Base-by-base conservation (phyloP, 2,888 invertebrate genomes). In the Gymnosoma rotundatum region DNA sequence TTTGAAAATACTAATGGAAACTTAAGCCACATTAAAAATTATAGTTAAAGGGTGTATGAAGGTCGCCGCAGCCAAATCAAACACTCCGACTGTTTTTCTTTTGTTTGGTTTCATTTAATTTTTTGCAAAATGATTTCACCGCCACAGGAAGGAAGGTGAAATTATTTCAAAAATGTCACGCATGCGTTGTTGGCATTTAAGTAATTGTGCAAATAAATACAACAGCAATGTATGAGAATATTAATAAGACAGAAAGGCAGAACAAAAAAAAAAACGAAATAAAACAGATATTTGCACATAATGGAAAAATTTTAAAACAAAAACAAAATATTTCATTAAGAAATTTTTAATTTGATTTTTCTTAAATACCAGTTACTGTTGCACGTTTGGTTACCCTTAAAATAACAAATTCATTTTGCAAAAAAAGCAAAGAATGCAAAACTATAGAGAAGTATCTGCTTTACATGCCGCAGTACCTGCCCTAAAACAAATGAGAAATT, bases 151-250 rank as follows among this genome's bases (percentile, higher is more conserved):
- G 83, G 86, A 87, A 88, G 85, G 86, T 83, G 78, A 87, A 88
- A 88, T 85, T 86, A 88, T 89, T 88, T 88, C 21, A 86, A 87
- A 88, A 88, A 90, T 89, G 89, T 89, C 89, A 89, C 90, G 90
- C 90, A 90, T 88, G 88, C 89, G 88, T 84, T 86, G 86, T 87
- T 85, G 86, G 81, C 83, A 81, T 66, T 86, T 83, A 83, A 86
- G 86, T 85, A 85, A 85, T 85, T 85, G 85, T 78, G 67, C 83
- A 83, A 83, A 84, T 84, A 84, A 73, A 80, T 80, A 78, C 61
- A 61, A 83, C n/a, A 78, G 66, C 36, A 48, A 25, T 74, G 61
- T 56, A 60, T 60, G 66, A 72, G 60, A 78, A 82, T 36, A 78
- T 76, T 66, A 72, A 76, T 67, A 64, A 75, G 48, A 18, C 20